Conservation (phyloP, 2,797 vertebrate species). For the Sarcophilus harrisii region DNA sequence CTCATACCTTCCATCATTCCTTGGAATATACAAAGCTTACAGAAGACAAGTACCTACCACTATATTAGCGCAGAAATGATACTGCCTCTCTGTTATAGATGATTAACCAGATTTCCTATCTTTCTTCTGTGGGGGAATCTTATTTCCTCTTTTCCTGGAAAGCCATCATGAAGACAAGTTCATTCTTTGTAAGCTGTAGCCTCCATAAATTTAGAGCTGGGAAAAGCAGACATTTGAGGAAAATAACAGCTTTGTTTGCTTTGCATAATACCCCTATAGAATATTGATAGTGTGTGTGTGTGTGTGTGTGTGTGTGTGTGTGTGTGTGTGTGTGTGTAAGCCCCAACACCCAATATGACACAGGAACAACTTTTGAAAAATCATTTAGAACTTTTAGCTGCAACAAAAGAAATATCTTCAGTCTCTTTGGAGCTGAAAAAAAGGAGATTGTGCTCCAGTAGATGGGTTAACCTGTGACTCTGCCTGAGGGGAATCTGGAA, state of each 20-base stretch:
- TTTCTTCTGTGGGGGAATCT: background rate
- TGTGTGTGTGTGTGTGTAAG: background rate
- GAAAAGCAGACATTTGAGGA: background rate
- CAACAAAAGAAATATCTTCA: background rate
- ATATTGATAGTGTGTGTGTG: background rate
- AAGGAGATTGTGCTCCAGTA: background rate
- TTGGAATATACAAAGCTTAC: background rate
- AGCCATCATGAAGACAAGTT: background rate
- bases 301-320: background rate
- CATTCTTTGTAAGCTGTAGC: conserved; percentile 12
- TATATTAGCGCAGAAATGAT: background rate
- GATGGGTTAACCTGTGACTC: background rate
- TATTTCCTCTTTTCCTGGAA: background rate
- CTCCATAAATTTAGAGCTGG: conserved; percentile 27
- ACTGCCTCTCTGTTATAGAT: too few species aligned
- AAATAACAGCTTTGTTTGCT: background rate
- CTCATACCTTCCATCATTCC: background rate
- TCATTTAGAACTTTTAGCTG: background rate
- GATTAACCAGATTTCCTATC: background rate
- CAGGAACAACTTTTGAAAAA: background rate
- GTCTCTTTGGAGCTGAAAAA: background rate
- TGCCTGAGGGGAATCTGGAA: background rate
- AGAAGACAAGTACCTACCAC: background rate
- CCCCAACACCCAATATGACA: background rate
- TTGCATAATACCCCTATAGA: background rate